A percentile compares a stretch with the other conserved stretches of the same genome.
phyloP scores from a whole-genome alignment of 2,888 invertebrate genomes.

The Phoronis australis region DNA sequence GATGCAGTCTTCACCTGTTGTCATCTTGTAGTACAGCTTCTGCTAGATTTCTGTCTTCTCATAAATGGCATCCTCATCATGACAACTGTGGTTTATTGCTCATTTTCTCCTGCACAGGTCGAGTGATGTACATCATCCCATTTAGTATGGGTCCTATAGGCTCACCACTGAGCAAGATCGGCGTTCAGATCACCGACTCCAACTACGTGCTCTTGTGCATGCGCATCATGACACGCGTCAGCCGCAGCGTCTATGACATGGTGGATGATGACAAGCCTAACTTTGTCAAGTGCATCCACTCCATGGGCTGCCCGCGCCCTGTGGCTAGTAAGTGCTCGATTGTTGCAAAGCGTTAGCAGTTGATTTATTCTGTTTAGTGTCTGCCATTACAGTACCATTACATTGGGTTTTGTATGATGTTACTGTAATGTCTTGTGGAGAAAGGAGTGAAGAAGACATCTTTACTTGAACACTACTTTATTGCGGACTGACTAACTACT shows the following conservation, averaged over 20 bases:
- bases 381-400: too few relatives aligned
- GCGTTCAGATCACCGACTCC: constrained; percentile 92
- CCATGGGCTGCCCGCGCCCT: constrained; percentile 77
- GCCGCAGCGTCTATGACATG: constrained; percentile 58
- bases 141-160: constrained; percentile 98
- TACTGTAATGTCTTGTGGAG: too few relatives aligned
- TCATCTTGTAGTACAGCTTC: not conserved
- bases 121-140: constrained; percentile 97
- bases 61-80: too few relatives aligned
- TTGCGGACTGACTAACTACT: too few relatives aligned
- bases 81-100: too few relatives aligned
- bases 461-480: too few relatives aligned
- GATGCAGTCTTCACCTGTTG: not conserved
- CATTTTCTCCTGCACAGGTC: too few relatives aligned
- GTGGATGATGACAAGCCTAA: constrained; percentile 58
- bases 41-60: too few relatives aligned
- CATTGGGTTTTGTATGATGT: too few relatives aligned
- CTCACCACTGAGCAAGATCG: constrained; percentile 90
- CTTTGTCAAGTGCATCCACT: constrained; percentile 88
- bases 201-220: constrained; percentile 95
- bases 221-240: constrained; percentile 95
- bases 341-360: too few relatives aligned
- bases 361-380: too few relatives aligned
- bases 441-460: too few relatives aligned
- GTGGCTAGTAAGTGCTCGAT: constrained; percentile 55